Evolutionary conservation across 2,113 vertebrate species (phyloP).

Genomic region (Lethenteron camtschaticum): DNA sequence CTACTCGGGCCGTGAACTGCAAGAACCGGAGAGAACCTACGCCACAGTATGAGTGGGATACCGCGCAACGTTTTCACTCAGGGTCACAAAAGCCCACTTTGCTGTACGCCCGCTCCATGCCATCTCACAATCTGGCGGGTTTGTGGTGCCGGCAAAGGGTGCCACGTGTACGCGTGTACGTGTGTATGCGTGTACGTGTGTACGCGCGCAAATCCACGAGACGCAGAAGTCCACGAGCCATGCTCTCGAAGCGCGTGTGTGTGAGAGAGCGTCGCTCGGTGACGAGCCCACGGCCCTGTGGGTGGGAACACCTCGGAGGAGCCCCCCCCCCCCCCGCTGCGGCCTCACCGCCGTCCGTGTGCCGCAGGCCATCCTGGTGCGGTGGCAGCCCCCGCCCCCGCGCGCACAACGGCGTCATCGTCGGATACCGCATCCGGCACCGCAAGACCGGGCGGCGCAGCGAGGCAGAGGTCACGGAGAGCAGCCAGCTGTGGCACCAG

Average conservation of each 20-base stretch:
- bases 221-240: neutral
- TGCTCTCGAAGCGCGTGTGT: neutral
- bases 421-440: conserved; percentile 79
- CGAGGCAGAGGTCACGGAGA: conserved; percentile 55
- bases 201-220: neutral
- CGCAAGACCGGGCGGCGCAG: conserved; percentile 67
- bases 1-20: too few relatives aligned
- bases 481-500: conserved; percentile 48
- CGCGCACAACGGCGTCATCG: conserved; percentile 65
- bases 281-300: neutral
- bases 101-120: too few relatives aligned
- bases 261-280: neutral
- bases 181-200: neutral
- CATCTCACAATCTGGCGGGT: too few relatives aligned
- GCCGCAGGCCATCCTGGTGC: conserved; percentile 53
- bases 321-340: neutral
- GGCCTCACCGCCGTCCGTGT: too few relatives aligned
- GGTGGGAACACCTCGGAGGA: neutral
- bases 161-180: too few relatives aligned
- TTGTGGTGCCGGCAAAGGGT: too few relatives aligned
- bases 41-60: too few relatives aligned
- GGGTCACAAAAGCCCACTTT: too few relatives aligned
- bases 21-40: too few relatives aligned
- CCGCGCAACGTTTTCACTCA: too few relatives aligned
- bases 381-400: conserved; percentile 69